Evolutionary conservation across 2,888 invertebrate genomes (phyloP), one percentile per base, ranked within the genome.

Genomic region (Conistra vaccinii): DNA sequence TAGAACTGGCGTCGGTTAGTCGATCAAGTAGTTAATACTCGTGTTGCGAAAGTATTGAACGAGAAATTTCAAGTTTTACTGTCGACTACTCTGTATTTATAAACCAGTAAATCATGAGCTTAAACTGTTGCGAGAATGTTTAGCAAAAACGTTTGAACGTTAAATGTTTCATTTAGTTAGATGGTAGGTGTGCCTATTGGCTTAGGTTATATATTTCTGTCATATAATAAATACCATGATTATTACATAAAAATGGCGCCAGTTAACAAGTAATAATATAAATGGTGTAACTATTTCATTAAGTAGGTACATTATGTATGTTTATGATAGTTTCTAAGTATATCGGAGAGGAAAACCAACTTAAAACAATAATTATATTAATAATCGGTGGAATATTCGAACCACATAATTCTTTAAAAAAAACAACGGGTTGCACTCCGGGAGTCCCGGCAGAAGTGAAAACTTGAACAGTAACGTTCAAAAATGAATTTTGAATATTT

Each of bases 31-130:
- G 76, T 73, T 63, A 69, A n/a, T 60, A 32, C 39, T 51, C 14
- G 53, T 61, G 55, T 86, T 86, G 73, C 81, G 78, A 85, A 84
- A 86, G 80, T 74, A 58, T 14, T 45, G 35, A 69, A 58, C 68
- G 51, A 77, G 71, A 82, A 80, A 80, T 69, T 81, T 85, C 82
- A 72, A 71, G 83, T 85, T 82, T 76, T 85, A 66, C 26, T 5
- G 66, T 53, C 26, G n/a, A 55, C n/a, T 66, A 57, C 35, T 73
- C 58, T 51, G 77, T 74, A 67, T 82, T 85, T 85, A 85, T 82
- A 72, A 73, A 51, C 55, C 55, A 69, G 60, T 82, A 81, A 87
- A 85, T 83, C 77, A 85, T 70, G 10, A 55, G 60, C 53, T 73
- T 68, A 78, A 75, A 73, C 71, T 74, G 80, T 81, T 84, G 68